phyloP scores from a whole-genome alignment of 2,888 invertebrate species.

The Catocala sponsa region DNA sequence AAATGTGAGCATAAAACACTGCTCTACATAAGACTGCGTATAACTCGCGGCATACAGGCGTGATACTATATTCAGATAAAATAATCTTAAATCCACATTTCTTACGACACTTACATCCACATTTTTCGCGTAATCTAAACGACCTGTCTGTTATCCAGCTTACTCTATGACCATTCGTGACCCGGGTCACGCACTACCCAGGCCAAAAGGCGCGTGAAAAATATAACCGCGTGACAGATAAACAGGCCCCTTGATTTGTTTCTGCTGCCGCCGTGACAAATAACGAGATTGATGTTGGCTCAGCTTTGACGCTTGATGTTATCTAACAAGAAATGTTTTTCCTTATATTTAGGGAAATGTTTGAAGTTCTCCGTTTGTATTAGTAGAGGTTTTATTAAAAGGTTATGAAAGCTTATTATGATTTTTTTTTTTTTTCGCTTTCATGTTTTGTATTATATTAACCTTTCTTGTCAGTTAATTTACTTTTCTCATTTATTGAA shows the following conservation, averaged over 20 bases:
- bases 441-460: no score
- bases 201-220: conserved; percentile 64
- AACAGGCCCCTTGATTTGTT: conserved; percentile 68
- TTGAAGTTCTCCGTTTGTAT: conserved; percentile 6
- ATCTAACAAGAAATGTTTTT: conserved; percentile 40
- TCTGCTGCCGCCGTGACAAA: conserved; percentile 57
- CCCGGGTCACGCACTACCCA: conserved; percentile 62
- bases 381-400: background rate
- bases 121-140: conserved; percentile 3
- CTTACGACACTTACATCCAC: no score
- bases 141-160: conserved; percentile 45
- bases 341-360: conserved; percentile 22
- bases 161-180: conserved; percentile 50
- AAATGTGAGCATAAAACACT: no score
- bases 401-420: background rate
- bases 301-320: conserved; percentile 27
- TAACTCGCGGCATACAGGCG: no score
- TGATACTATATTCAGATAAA: no score
- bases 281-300: conserved; percentile 54
- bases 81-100: no score
- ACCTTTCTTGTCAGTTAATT: no score
- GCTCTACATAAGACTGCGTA: no score
- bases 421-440: no score
- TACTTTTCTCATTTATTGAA: no score
- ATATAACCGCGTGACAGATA: conserved; percentile 67